Base-by-base conservation (phyloP, 2,888 invertebrate species). In the Eupsilia transversa region DNA sequence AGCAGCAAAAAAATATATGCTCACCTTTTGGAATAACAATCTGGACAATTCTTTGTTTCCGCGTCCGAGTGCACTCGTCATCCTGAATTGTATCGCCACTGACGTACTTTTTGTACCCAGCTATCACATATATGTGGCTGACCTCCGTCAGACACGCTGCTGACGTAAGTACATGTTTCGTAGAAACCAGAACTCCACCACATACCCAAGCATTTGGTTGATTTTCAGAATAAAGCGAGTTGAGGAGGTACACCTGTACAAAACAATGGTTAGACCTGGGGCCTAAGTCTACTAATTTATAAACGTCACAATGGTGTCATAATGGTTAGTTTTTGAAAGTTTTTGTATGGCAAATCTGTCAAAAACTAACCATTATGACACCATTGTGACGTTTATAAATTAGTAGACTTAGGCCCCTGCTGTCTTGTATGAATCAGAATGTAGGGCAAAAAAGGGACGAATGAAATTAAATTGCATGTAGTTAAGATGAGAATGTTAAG, bases 91-190 rank as follows among this genome's bases (percentile, higher is more conserved):
- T 23, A 7, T 64, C 41, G 0, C 59, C 60, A 52, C 57, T 63
- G 5, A 84, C 70, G n/a, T 82, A 84, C 54, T 77, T 84, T 27
- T 65, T 82, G 57, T 84, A 82, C 0, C 84, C 84, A 3, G 84
- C 84, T 75, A 84, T 82, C 7, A 70, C 84, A 30, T 82, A 84
- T 0, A 84, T 82, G 14, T 74, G 72, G 6, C 49, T 69, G 14
- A 84, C 85, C 54, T 84, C 85, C 5, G 69, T 77, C 7, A 84
- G 64, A 30, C 84, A 84, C 1, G 79, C 73, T 3, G 84, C 84
- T 52, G 79, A 41, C 2, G 84, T 84, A 9, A 84, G 23, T 0
- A 84, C 65, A 0, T 75, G 69, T 10, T 14, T 27, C 0, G 52
- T 52, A 0, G 82, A 70, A 14, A 84, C 59, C 20, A 84, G 35